Evolutionary conservation across 2,113 vertebrate species (phyloP), one percentile per base, ranked within the genome.

Genomic region (Scomber scombrus): DNA sequence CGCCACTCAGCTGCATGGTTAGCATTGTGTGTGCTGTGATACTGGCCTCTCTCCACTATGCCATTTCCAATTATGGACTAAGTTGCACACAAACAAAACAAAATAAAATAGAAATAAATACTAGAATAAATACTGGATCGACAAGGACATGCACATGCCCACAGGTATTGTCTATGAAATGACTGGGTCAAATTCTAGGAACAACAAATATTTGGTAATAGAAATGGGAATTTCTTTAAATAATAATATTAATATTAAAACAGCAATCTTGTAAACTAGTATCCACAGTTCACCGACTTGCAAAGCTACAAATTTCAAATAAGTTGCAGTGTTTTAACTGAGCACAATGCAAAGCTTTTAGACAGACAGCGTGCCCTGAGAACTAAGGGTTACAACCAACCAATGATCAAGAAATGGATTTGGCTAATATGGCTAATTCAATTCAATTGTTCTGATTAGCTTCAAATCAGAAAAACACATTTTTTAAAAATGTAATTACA

Each of bases 81-180:
- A 52, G 12, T 64, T 45, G 60, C 6, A 49, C 61, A 80, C 12
- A 40, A 1, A 16, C 23, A 29, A 60, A 21, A 52, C 56, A 72
- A 4, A 34, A 64, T 15, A 55, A 57, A 65, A 71, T 26, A 34
- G 13, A 83, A 88, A 88, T 92, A 92, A 90, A 91, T 90, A 92
- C 13, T n/a, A 58, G 77, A 86, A 89, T 91, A 91, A 88, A 91
- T 91, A 91, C 63, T 73, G 63, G 69, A 11, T 1, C 65, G 47
- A 64, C 29, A 0, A 62, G 78, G 45, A 78, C 14, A 62, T 58
- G 18, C 60, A 72, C 23, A 19, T 64, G 49, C 64, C 15, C 81
- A 76, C 23, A 51, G 47, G 26, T 40, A 79, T 73, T 19, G 54
- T 74, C 61, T 14, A 29, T 65, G 18, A 70, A 73, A 75, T 46